Evolutionary conservation across 2,113 vertebrate species (phyloP), one percentile per base, ranked within the genome.

Genomic region (Mandrillus leucophaeus): DNA sequence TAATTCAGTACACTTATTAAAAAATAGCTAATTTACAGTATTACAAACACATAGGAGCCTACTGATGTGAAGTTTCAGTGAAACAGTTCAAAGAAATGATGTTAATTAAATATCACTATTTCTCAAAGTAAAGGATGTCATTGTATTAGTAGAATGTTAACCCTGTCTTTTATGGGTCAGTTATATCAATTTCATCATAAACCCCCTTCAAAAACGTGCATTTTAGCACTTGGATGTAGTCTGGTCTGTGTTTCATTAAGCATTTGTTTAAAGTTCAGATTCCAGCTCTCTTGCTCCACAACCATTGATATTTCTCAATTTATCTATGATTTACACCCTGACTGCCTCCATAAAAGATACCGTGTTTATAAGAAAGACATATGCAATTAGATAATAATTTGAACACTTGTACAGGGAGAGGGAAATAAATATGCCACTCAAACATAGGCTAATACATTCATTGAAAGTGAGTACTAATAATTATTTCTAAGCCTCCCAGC

Each of bases 61-160:
- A 83, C 85, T 72, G 81, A 40, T 80, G 82, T 52, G 79, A 86
- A 35, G 45, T 90, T 93, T 93, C 79, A 85, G 83, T 83, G 93
- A 96, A 96, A 85, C 20, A 59, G 27, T 84, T 16, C 48, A n/a
- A 97, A 72, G 66, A 95, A 96, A 91, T 12, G 1, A 64, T 3
- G 12, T 72, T 97, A 95, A 97, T 98, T 91, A 98, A 88, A 96
- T 82, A 96, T 80, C 88, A 79, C 40, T 5, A 45, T 95, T 96
- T 94, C 83, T 94, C 93, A 97, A 93, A 90, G 92, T 79, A 50
- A 96, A 91, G 22, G 14, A 87, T 50, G 80, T 89, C 80, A 76
- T 64, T n/a, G 4, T 50, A 35, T 94, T 97, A 95, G 35, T 88
- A 68, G 95, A 97, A 83, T 92, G 13, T 91, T 66, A 84, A 32